Percentiles rank a stretch among this genome's conserved stretches.
phyloP scores from a whole-genome alignment of 2,888 invertebrate genomes.

The Microctonus brassicae region DNA sequence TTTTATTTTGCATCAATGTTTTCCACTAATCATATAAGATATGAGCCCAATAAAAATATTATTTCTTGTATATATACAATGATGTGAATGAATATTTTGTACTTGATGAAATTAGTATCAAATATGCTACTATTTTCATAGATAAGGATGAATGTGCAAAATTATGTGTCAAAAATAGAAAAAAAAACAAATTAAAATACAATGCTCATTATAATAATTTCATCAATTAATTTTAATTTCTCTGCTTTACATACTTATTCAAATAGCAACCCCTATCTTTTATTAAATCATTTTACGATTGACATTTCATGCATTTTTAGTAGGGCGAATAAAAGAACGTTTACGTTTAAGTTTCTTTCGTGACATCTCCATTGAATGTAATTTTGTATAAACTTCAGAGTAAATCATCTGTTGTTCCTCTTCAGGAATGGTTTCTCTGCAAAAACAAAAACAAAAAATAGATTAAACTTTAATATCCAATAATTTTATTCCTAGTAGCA shows the following conservation, averaged over 20 bases:
- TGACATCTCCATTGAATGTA: constrained; percentile 79
- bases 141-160: background rate
- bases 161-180: background rate
- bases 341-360: constrained; percentile 76
- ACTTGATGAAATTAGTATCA: background rate
- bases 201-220: background rate
- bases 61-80: background rate
- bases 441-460: constrained; percentile 51
- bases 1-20: background rate
- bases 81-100: background rate
- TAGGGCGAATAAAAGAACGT: constrained; percentile 75
- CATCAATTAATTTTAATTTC: constrained; percentile 30
- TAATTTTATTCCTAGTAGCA: background rate
- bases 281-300: background rate
- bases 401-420: constrained; percentile 91
- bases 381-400: constrained; percentile 83
- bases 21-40: background rate
- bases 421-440: constrained; percentile 84
- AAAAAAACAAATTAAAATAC: constrained; percentile 12
- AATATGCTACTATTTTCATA: constrained; percentile 6
- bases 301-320: constrained; percentile 67
- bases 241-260: constrained; percentile 22
- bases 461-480: background rate
- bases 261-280: background rate
- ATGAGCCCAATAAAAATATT: background rate